Base-by-base conservation (phyloP, 2,113 vertebrate genomes). In the Cinclus cinclus region DNA sequence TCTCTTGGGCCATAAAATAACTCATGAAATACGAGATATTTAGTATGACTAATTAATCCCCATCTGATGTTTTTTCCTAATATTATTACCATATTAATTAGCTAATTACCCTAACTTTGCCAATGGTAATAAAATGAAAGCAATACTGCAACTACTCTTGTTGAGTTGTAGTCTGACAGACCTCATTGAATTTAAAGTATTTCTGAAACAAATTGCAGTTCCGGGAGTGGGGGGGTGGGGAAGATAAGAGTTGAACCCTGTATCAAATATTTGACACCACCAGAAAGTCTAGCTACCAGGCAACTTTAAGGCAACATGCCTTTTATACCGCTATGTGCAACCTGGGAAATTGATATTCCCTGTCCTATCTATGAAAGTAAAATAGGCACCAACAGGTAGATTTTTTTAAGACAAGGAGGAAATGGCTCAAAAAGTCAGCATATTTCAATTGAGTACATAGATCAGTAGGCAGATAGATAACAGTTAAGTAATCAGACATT, bases 31-130 rank as follows among this genome's bases (percentile, higher is more conserved):
- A 95, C 87, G 58, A 91, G 89, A 90, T 35, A 94, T 95, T 94
- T 97, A 95, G 79, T 87, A 96, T 96, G 74, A 97, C 79, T 97
- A 97, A 97, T 95, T 97, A 97, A 95, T 95, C 79, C 53, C 67
- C 82, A 86, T 97, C 83, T 97, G 91, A 96, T 96, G 53, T 83
- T 88, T 96, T 86, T 86, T 76, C 77, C 77, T 97, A 95, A 93
- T 97, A 97, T 93, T 97, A 96, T 96, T 95, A 85, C 77, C 83
- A 96, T 95, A 95, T 95, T 96, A 97, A 98, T 97, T 97, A 96
- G 68, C 59, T 96, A 96, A 96, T 86, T 97, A 95, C 52, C 75
- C 74, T 84, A 91, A 95, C 87, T 64, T 81, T 96, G 92, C 94
- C 73, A 93, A 59, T 90, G 70, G 67, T 91, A 58, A 95, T 97